Conservation (phyloP, 2,888 invertebrate genomes). For the Agrochola circellaris region DNA sequence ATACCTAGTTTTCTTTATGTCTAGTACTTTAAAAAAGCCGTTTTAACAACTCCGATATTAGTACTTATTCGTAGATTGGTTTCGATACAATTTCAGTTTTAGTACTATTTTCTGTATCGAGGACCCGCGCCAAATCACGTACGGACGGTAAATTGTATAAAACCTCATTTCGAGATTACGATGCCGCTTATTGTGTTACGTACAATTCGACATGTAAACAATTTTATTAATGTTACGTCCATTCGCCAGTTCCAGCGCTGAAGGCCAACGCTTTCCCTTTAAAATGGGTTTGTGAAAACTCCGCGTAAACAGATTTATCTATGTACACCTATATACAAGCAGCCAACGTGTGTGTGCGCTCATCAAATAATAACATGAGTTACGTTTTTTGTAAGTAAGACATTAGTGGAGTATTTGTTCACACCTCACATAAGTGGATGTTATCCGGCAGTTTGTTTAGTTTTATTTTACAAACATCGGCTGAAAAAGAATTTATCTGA, state of each 20-base stretch:
- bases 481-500: slow-evolving; percentile 11
- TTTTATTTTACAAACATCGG: slow-evolving; percentile 31
- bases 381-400: slow-evolving; percentile 32
- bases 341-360: slow-evolving; percentile 6
- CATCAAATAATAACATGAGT: slow-evolving; percentile 39
- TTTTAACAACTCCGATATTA: slow-evolving; percentile 37
- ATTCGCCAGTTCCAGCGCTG: slow-evolving; percentile 62
- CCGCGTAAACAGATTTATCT: slow-evolving; percentile 22
- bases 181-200: slow-evolving; percentile 78
- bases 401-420: slow-evolving; percentile 40
- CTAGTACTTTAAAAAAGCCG: slow-evolving; percentile 27
- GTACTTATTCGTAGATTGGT: slow-evolving; percentile 56
- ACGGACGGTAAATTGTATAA: slow-evolving; percentile 83
- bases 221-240: slow-evolving; percentile 75
- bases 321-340: slow-evolving; percentile 5
- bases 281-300: slow-evolving; percentile 38
- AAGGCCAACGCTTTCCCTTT: slow-evolving; percentile 63
- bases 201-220: slow-evolving; percentile 78
- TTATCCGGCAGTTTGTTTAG: slow-evolving; percentile 17
- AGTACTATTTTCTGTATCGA: slow-evolving; percentile 70
- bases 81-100: slow-evolving; percentile 75
- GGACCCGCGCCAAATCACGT: slow-evolving; percentile 82
- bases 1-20: slow-evolving; percentile 10
- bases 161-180: slow-evolving; percentile 82
- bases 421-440: slow-evolving; percentile 20